Percentiles rank a stretch among this genome's conserved stretches.
Evolutionary conservation across 2,797 vertebrate species (phyloP).

Genomic region (Alectoris magna): DNA sequence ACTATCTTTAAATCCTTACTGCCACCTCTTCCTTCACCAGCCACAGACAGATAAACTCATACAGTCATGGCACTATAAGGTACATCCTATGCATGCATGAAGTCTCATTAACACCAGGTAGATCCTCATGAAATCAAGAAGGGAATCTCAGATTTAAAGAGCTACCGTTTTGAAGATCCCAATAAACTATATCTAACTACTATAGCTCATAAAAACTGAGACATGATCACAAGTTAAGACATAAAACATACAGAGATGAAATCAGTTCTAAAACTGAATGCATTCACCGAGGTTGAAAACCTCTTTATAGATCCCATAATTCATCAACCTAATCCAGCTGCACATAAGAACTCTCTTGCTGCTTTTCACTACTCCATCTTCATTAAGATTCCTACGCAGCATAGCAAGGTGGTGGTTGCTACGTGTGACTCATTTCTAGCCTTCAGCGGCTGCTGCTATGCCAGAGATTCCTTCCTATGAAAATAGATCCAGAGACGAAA

Average conservation of each 20-base stretch:
- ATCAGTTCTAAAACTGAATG: neutral
- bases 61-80: neutral
- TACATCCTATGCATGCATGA: accelerated
- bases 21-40: neutral
- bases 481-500: neutral
- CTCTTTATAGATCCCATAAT: neutral
- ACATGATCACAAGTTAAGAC: neutral
- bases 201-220: neutral
- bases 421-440: conserved; percentile 45
- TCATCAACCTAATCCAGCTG: conserved; percentile 20
- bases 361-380: neutral
- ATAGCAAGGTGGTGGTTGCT: conserved; percentile 10
- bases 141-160: neutral
- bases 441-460: neutral
- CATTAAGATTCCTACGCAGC: neutral
- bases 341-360: neutral
- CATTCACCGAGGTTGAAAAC: neutral
- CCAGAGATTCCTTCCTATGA: neutral
- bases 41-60: neutral
- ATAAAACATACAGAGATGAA: neutral
- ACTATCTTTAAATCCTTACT: neutral
- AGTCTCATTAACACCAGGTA: neutral
- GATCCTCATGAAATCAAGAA: neutral
- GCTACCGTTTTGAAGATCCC: neutral
- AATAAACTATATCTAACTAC: neutral